Percentiles rank a stretch among this genome's conserved stretches.
phyloP scores from a whole-genome alignment of 2,113 vertebrate genomes.

The Menidia beryllina region DNA sequence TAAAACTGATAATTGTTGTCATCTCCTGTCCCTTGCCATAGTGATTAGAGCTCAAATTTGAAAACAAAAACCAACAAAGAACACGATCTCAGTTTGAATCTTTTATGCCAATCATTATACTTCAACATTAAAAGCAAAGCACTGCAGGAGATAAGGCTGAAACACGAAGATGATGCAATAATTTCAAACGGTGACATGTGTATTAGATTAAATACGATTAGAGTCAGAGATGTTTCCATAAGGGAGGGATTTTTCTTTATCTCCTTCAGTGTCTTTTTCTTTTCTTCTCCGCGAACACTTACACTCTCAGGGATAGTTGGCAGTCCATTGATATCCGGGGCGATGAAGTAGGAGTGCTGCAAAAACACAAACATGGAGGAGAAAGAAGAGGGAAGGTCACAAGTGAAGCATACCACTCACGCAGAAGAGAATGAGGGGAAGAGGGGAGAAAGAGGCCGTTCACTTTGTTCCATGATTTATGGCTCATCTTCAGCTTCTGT shows the following conservation, averaged over 20 bases:
- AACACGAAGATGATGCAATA: slow-evolving; percentile 73
- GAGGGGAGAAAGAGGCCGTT: slow-evolving; percentile 53
- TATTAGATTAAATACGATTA: slow-evolving; percentile 74
- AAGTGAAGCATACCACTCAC: slow-evolving; percentile 64
- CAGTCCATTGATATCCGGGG: slow-evolving; percentile 94
- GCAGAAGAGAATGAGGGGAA: slow-evolving; percentile 60
- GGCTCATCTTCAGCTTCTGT: slow-evolving; percentile 80
- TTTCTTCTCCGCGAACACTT: slow-evolving; percentile 80
- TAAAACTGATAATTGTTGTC: slow-evolving; percentile 5
- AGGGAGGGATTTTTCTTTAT: slow-evolving; percentile 56
- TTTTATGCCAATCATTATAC: slow-evolving; percentile 51
- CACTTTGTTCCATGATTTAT: slow-evolving; percentile 81
- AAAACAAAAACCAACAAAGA: slow-evolving; percentile 51
- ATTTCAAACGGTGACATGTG: slow-evolving; percentile 78
- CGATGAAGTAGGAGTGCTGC: slow-evolving; percentile 97
- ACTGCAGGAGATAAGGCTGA: slow-evolving; percentile 60
- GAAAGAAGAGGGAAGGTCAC: slow-evolving; percentile 72
- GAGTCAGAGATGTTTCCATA: slow-evolving; percentile 67
- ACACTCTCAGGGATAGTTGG: slow-evolving; percentile 98
- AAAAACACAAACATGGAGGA: slow-evolving; percentile 72
- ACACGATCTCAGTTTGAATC: slow-evolving; percentile 40
- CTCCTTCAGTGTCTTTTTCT: slow-evolving; percentile 39
- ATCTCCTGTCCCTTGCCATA: slow-evolving; percentile 6
- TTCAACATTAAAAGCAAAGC: slow-evolving; percentile 59
- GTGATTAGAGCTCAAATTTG: slow-evolving; percentile 36